Conservation (phyloP, 2,797 vertebrate genomes). For the Gallinago nigripennis region DNA sequence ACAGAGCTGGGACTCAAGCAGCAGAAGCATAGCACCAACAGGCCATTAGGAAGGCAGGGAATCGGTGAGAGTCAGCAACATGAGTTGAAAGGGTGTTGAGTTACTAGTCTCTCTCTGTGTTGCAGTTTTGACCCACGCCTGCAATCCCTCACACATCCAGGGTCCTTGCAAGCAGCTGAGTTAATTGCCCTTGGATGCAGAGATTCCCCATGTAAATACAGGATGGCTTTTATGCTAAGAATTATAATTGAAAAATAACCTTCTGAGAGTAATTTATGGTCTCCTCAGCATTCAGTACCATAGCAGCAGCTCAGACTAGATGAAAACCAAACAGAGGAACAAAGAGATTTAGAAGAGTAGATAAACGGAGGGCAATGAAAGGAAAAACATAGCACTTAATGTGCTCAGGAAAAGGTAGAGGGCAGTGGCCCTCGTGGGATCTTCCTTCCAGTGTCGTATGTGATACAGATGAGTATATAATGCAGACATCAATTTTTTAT, state of each 20-base stretch:
- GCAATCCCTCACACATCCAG: background rate
- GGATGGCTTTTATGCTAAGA: background rate
- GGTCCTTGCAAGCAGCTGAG: background rate
- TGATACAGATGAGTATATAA: background rate
- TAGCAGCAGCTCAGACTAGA: background rate
- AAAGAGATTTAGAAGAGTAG: background rate
- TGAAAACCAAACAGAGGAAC: background rate
- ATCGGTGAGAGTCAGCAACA: background rate
- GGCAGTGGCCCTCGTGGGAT: background rate
- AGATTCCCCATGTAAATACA: background rate
- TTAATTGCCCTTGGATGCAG: background rate
- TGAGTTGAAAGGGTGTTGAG: background rate
- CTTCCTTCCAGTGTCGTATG: background rate
- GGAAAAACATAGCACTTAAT: background rate
- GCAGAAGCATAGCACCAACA: background rate
- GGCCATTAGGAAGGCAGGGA: background rate
- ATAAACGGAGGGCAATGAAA: background rate
- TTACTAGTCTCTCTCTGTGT: background rate
- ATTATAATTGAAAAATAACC: background rate
- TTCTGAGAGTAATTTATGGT: background rate
- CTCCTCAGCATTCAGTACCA: constrained; percentile 4
- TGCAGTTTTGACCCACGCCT: background rate
- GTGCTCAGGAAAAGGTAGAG: background rate
- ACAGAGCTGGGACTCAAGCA: background rate
- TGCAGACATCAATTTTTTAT: background rate